Evolutionary conservation across 2,888 invertebrate genomes (phyloP).

Genomic region (Lottia gigantea): DNA sequence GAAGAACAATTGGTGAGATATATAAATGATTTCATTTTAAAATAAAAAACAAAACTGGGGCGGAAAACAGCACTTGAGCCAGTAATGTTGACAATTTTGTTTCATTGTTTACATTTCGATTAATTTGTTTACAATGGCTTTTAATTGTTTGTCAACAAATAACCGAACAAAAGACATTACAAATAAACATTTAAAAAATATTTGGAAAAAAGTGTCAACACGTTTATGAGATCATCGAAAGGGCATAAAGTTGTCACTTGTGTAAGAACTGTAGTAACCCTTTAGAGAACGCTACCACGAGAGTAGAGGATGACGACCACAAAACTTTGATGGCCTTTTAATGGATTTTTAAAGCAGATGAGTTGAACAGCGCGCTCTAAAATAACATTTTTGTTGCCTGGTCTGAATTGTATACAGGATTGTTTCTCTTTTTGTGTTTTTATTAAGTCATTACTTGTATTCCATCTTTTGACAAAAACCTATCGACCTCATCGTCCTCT

Average conservation of each 20-base stretch:
- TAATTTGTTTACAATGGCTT: too few species aligned
- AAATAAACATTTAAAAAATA: slow-evolving; percentile 4
- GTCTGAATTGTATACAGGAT: background rate
- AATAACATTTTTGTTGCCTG: slow-evolving; percentile 1
- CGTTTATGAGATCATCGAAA: slow-evolving; percentile 1
- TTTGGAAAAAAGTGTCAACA: background rate
- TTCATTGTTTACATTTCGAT: too few species aligned
- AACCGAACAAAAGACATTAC: background rate
- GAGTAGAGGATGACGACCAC: background rate
- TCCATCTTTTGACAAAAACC: background rate
- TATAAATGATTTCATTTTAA: too few species aligned
- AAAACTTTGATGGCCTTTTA: slow-evolving; percentile 8
- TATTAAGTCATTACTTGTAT: slow-evolving; percentile 9
- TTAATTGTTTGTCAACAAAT: background rate
- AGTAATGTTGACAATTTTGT: too few species aligned
- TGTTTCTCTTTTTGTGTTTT: background rate
- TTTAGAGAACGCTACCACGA: too few species aligned
- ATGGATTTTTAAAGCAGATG: background rate
- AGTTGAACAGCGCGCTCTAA: background rate
- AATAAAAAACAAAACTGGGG: too few species aligned
- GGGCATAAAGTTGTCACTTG: background rate
- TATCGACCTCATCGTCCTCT: background rate
- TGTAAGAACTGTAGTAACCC: too few species aligned
- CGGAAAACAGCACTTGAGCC: too few species aligned
- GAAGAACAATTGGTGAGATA: too few species aligned